Percentiles rank a stretch among this genome's conserved stretches.
phyloP scores from a whole-genome alignment of 2,888 invertebrate genomes.

The Cantharis rustica region DNA sequence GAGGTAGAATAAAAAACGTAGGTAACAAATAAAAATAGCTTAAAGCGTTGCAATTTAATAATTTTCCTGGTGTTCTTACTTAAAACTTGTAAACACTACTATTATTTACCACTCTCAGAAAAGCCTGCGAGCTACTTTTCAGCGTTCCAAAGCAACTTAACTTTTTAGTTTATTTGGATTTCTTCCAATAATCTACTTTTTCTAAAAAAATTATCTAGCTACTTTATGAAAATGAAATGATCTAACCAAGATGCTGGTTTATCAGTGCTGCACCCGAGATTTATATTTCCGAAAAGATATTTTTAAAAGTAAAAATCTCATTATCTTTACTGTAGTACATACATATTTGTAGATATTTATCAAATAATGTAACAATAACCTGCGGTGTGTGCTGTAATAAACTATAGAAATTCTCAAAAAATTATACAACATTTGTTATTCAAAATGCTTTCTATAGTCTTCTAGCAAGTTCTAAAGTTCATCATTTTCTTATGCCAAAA shows the following conservation, averaged over 20 bases:
- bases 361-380: background rate
- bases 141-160: background rate
- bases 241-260: too few relatives aligned
- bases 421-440: too few relatives aligned
- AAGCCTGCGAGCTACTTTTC: background rate
- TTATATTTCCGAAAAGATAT: too few relatives aligned
- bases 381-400: too few relatives aligned
- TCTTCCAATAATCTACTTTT: too few relatives aligned
- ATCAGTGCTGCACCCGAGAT: too few relatives aligned
- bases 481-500: too few relatives aligned
- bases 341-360: background rate
- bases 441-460: too few relatives aligned
- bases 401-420: too few relatives aligned
- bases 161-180: background rate
- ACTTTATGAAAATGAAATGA: too few relatives aligned
- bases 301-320: background rate
- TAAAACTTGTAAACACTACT: background rate
- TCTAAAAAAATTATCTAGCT: too few relatives aligned
- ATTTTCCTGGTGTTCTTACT: background rate
- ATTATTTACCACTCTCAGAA: background rate
- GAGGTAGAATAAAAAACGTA: background rate
- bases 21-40: background rate
- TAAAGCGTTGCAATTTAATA: background rate
- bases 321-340: background rate
- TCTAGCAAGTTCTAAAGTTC: too few relatives aligned